Percentiles rank a stretch among this genome's conserved stretches.
phyloP scores from a whole-genome alignment of 2,797 vertebrate species.

The Gila robusta region DNA sequence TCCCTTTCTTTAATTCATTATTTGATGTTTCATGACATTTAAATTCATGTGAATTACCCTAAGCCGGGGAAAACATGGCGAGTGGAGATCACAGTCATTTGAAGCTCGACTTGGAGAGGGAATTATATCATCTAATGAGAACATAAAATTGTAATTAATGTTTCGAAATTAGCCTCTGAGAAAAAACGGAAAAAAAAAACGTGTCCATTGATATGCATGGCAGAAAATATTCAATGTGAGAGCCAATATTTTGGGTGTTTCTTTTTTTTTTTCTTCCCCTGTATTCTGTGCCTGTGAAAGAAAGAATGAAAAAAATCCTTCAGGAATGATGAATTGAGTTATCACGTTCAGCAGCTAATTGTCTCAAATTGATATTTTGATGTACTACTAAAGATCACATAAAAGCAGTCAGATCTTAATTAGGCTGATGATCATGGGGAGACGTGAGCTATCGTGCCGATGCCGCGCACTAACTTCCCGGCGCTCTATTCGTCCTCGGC shows the following conservation, averaged over 20 bases:
- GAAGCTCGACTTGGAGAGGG: constrained; percentile 54
- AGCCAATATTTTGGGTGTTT: constrained; percentile 71
- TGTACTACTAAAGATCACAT: constrained; percentile 74
- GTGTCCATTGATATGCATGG: constrained; percentile 72
- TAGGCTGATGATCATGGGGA: constrained; percentile 76
- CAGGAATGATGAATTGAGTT: constrained; percentile 72
- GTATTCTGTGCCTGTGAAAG: constrained; percentile 42
- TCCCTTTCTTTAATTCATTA: constrained; percentile 60
- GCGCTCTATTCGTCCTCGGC: constrained; percentile 81
- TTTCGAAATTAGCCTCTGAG: constrained; percentile 72
- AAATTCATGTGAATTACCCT: constrained; percentile 64
- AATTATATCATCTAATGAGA: constrained; percentile 67
- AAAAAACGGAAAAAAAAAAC: constrained; percentile 55
- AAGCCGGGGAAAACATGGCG: constrained; percentile 54
- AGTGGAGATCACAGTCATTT: constrained; percentile 62
- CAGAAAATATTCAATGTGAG: constrained; percentile 68
- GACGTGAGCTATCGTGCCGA: constrained; percentile 71
- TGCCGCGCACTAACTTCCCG: constrained; percentile 80
- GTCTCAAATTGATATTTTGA: constrained; percentile 81
- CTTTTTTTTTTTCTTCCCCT: constrained; percentile 20
- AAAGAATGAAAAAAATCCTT: constrained; percentile 63
- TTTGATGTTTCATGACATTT: constrained; percentile 67
- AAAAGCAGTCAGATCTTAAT: constrained; percentile 76
- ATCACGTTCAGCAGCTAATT: constrained; percentile 72
- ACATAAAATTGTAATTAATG: constrained; percentile 72